These are phyloP conservation scores for Triops cancriformis DNA, from an alignment of 1,140 invertebrate genomes.

Conservation along the genomic window DNA sequence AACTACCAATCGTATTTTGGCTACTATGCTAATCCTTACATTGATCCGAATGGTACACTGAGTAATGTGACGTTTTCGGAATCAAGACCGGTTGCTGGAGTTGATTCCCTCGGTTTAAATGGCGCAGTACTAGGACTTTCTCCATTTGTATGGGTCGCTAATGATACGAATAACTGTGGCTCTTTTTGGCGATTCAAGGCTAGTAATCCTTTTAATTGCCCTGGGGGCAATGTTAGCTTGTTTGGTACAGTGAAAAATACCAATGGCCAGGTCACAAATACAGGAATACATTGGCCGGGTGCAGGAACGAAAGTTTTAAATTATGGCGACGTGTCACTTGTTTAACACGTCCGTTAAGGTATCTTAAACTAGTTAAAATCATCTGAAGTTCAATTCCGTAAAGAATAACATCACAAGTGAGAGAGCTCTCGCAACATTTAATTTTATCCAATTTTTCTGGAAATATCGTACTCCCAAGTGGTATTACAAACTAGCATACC, in stretches of 20 bases:
- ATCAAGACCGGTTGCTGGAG: not conserved
- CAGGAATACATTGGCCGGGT: not conserved
- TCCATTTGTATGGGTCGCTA: not conserved
- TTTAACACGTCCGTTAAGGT: no score
- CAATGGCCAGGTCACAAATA: not conserved
- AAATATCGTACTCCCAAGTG: no score
- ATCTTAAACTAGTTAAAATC: no score
- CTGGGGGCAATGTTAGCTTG: not conserved
- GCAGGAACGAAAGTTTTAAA: not conserved
- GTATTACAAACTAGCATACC: no score
- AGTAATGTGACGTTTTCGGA: not conserved
- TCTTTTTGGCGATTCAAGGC: not conserved
- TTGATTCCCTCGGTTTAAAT: not conserved
- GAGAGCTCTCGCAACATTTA: no score
- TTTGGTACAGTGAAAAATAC: not conserved
- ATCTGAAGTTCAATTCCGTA: no score
- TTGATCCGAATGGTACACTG: not conserved
- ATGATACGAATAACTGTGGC: not conserved
- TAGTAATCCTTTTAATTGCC: not conserved
- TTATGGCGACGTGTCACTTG: no score
- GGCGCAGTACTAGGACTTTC: not conserved
- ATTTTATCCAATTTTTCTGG: no score
- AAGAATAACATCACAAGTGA: no score
- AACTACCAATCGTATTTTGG: not conserved
- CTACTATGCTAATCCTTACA: not conserved